phyloP scores from a whole-genome alignment of 2,797 vertebrate species.

The Coluber constrictor region DNA sequence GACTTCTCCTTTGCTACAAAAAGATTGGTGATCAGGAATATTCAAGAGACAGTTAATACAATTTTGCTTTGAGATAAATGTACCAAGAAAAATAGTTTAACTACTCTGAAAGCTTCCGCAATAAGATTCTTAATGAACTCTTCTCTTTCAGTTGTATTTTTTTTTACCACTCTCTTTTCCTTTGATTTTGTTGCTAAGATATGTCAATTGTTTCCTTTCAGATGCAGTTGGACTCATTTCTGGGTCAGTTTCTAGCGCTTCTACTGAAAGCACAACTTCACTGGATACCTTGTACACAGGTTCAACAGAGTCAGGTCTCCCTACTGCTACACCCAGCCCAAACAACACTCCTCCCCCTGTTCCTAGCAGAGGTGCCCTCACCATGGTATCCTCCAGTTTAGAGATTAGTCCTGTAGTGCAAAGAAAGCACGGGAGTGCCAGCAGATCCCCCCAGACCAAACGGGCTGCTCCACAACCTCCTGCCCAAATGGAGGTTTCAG shows the following conservation, averaged over 20 bases:
- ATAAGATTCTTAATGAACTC: slow-evolving; percentile 55
- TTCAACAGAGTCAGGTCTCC: slow-evolving; percentile 82
- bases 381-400: slow-evolving; percentile 67
- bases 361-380: slow-evolving; percentile 78
- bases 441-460: slow-evolving; percentile 62
- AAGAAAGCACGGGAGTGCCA: slow-evolving; percentile 63
- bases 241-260: slow-evolving; percentile 75
- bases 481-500: slow-evolving; percentile 40
- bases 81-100: slow-evolving; percentile 63
- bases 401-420: slow-evolving; percentile 32
- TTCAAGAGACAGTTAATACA: slow-evolving; percentile 56
- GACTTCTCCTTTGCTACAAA: slow-evolving; percentile 37
- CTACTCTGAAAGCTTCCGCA: slow-evolving; percentile 53
- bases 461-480: slow-evolving; percentile 47
- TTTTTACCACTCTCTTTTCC: slow-evolving; percentile 8
- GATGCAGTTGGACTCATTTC: slow-evolving; percentile 57
- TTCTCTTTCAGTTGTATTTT: neutral
- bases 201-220: slow-evolving; percentile 62
- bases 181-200: slow-evolving; percentile 59
- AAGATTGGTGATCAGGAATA: slow-evolving; percentile 54
- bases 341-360: slow-evolving; percentile 89
- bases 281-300: slow-evolving; percentile 83
- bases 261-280: slow-evolving; percentile 83
- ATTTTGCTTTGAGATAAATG: slow-evolving; percentile 61
- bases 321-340: slow-evolving; percentile 73